Base-by-base conservation (phyloP, 2,113 vertebrate genomes). In the Melanerpes formicivorus region DNA sequence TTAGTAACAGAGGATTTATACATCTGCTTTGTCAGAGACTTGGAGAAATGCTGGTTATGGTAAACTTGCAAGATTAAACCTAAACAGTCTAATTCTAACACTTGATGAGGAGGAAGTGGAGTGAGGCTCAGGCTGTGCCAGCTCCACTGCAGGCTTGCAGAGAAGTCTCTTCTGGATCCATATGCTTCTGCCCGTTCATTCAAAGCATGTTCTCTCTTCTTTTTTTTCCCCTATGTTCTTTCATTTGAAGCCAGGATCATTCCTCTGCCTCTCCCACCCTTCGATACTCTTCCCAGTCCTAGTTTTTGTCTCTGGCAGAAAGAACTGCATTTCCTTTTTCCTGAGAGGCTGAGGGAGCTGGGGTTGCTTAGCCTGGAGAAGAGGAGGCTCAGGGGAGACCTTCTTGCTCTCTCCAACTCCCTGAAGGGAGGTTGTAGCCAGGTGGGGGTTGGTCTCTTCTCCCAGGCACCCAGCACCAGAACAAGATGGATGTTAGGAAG, bases 1-100 rank as follows among this genome's bases (percentile, higher is more conserved):
- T 90, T 80, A 92, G 89, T 91, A 89, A 82, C 69, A 96, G 30
- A 72, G 19, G 90, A 23, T 89, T 81, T 93, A 60, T 54, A 40
- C 17, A 46, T 80, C 46, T 87, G 63, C 60, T 85, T 77, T 77
- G 18, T 80, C 87, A 80, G 19, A 77, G 42, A 74, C 42, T 90
- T 92, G 64, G 42, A 92, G 48, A 74, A 87, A 83, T 55, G 58
- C 44, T 55, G 48, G 44, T 80, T 77, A 40, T 58, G 80, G 54
- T 65, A 91, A 93, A 90, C 9, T 52, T 80, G n/a, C 18, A 80
- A 80, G 50, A 90, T 85, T 60, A 70, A 66, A 64, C 25, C 50
- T 83, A 67, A 85, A 30, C 8, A 54, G 71, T 71, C 18, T 59
- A 23, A 55, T 85, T 93, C 64, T 87, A 85, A 87, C 19, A 56